These are phyloP conservation scores for Meda fulgida DNA, from an alignment of 2,797 vertebrate genomes.

Conservation along the genomic window DNA sequence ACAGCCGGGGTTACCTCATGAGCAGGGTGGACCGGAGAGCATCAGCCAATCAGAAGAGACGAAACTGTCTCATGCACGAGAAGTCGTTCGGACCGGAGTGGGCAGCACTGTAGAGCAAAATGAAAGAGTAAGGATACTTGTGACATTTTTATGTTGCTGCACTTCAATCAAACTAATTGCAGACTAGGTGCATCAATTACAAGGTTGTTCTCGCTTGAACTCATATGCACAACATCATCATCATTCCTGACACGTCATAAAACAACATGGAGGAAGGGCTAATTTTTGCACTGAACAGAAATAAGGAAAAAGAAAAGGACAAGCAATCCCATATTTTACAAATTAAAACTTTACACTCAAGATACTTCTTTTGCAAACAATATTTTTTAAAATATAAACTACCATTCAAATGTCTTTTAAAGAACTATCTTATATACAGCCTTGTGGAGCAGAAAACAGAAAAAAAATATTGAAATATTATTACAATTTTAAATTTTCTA, in stretches of 20 bases:
- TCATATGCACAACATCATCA: neutral
- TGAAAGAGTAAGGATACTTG: neutral
- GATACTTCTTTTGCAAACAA: neutral
- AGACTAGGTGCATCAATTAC: neutral
- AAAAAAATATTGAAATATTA: neutral
- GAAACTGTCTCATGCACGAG: neutral
- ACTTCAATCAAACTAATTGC: neutral
- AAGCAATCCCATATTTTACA: neutral
- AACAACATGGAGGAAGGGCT: neutral
- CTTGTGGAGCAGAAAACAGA: no score
- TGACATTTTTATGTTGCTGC: neutral
- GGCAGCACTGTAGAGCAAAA: neutral
- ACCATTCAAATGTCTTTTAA: neutral
- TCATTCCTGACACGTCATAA: neutral
- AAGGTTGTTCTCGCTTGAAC: neutral
- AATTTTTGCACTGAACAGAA: neutral
- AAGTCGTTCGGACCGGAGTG: neutral
- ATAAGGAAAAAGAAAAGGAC: neutral
- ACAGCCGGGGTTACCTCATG: conserved; percentile 57
- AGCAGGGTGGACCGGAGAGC: neutral
- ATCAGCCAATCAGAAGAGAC: conserved; percentile 26
- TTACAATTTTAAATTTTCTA: neutral
- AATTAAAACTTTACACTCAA: neutral
- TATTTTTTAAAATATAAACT: neutral
- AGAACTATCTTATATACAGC: neutral